Conservation (phyloP, 2,113 vertebrate species). For the Aplodontia rufa region DNA sequence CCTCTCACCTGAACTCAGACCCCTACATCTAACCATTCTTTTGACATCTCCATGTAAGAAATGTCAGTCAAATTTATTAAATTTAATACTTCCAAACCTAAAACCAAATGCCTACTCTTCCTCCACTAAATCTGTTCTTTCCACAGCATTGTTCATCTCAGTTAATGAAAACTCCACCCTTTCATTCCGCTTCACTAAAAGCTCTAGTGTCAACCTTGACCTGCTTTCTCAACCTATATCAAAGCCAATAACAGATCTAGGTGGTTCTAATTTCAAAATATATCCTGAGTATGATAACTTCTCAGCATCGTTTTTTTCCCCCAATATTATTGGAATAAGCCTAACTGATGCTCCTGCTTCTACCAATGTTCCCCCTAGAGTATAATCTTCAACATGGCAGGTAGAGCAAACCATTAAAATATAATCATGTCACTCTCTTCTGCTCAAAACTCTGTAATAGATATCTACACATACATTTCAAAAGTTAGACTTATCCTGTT, state of each 20-base stretch:
- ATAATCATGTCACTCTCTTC: background rate
- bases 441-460: background rate
- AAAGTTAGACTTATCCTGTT: background rate
- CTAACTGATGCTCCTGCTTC: background rate
- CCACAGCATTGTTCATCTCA: background rate
- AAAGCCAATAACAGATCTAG: background rate
- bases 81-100: background rate
- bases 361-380: background rate
- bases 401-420: background rate
- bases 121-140: background rate
- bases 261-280: background rate
- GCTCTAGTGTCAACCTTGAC: background rate
- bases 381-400: background rate
- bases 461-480: background rate
- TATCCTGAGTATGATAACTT: background rate
- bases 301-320: background rate
- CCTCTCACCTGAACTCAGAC: background rate
- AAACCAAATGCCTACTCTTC: background rate
- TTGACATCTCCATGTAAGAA: background rate
- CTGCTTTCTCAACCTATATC: background rate
- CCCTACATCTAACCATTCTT: background rate
- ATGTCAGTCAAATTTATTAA: background rate
- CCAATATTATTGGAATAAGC: background rate
- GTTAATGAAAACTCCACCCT: background rate
- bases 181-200: background rate